Evolutionary conservation across 2,113 vertebrate species (phyloP).

Genomic region (Percopsis transmontana): DNA sequence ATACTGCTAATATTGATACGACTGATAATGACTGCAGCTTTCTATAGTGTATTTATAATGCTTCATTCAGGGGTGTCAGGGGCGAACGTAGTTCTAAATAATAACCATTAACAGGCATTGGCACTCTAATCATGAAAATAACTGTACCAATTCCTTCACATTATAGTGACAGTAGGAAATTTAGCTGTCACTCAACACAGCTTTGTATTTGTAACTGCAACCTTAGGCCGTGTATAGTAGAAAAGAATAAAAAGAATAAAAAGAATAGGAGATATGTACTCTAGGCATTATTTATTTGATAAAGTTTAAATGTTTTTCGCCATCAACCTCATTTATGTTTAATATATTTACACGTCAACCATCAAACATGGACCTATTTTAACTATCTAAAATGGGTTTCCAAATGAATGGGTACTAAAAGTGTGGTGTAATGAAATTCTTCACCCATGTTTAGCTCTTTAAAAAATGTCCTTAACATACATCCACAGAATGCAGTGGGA

Average conservation of each 20-base stretch:
- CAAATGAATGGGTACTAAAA: not conserved
- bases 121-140: too few relatives aligned
- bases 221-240: not conserved
- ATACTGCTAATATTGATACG: too few relatives aligned
- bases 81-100: too few relatives aligned
- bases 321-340: slow-evolving; percentile 44
- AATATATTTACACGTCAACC: slow-evolving; percentile 52
- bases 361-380: slow-evolving; percentile 3
- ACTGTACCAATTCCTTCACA: too few relatives aligned
- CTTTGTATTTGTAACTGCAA: not conserved
- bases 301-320: slow-evolving; percentile 28
- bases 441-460: too few relatives aligned
- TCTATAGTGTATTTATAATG: too few relatives aligned
- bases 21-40: too few relatives aligned
- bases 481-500: too few relatives aligned
- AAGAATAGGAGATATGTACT: not conserved
- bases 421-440: not conserved
- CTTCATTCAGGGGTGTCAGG: too few relatives aligned
- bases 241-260: not conserved
- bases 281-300: slow-evolving; percentile 13
- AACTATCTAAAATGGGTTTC: not conserved
- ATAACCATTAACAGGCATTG: too few relatives aligned
- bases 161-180: not conserved
- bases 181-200: not conserved
- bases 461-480: too few relatives aligned